phyloP scores from a whole-genome alignment of 2,113 vertebrate species.

The Hyaena hyaena region DNA sequence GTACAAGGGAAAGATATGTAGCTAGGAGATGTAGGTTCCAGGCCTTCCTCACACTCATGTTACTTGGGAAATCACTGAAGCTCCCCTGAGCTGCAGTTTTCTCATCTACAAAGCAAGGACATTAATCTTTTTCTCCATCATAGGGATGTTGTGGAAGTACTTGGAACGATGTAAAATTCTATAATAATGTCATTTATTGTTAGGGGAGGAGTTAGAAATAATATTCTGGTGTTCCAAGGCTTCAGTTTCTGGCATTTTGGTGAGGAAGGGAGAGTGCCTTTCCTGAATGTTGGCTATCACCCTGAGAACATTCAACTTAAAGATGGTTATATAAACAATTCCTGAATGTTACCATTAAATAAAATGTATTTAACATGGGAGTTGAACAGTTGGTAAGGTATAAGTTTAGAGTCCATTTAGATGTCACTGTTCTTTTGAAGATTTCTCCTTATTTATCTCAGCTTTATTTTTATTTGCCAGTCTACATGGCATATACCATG shows the following conservation, averaged over 20 bases:
- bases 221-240: not conserved
- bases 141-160: slow-evolving; percentile 23
- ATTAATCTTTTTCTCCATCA: not conserved
- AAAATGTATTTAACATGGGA: not conserved
- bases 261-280: not conserved
- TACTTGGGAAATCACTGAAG: not conserved
- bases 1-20: slow-evolving; percentile 3
- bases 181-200: not conserved
- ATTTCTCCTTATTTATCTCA: not conserved
- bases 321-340: not conserved
- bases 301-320: slow-evolving; percentile 23
- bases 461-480: slow-evolving; percentile 16
- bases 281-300: not conserved
- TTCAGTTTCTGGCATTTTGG: slow-evolving; percentile 38
- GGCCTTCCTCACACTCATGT: not conserved
- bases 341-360: slow-evolving; percentile 21
- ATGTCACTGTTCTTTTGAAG: slow-evolving; percentile 29
- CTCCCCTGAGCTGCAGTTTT: slow-evolving; percentile 25
- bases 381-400: slow-evolving; percentile 34
- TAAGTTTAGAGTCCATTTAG: slow-evolving; percentile 29
- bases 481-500: not conserved
- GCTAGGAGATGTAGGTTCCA: not conserved
- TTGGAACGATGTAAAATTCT: slow-evolving; percentile 40
- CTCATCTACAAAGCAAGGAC: not conserved
- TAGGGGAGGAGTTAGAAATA: slow-evolving; percentile 45